Percentiles rank a stretch among this genome's conserved stretches.
These are phyloP conservation scores for Panthera uncia DNA, from an alignment of 2,113 vertebrate species.

Conservation along the genomic window DNA sequence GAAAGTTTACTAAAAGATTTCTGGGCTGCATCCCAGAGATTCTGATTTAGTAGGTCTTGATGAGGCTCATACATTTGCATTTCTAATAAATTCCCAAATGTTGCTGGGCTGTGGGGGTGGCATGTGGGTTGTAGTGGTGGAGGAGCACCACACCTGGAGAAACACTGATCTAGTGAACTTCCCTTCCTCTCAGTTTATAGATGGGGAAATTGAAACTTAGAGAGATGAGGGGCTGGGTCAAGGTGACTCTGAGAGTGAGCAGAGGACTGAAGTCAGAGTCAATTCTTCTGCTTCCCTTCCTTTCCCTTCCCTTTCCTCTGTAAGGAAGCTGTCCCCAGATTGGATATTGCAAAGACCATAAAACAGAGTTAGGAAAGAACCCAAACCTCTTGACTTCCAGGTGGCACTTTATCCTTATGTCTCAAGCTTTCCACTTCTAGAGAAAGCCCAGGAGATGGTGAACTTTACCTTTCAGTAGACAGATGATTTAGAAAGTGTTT, in stretches of 20 bases:
- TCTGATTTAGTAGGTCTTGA: background rate
- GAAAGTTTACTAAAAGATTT: background rate
- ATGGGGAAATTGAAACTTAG: background rate
- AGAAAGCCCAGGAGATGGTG: background rate
- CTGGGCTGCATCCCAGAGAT: background rate
- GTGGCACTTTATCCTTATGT: background rate
- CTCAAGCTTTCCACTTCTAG: background rate
- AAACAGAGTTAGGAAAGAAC: background rate
- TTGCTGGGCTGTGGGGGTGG: no score
- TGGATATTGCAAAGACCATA: background rate
- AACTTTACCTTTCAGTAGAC: background rate
- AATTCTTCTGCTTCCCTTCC: background rate
- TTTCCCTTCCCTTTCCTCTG: no score
- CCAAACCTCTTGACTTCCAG: background rate
- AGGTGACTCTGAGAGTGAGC: background rate
- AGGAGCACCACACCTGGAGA: background rate
- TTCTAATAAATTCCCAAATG: background rate
- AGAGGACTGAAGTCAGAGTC: background rate
- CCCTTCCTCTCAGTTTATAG: background rate
- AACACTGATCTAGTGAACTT: background rate
- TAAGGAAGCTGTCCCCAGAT: background rate
- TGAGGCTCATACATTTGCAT: background rate
- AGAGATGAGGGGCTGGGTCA: background rate
- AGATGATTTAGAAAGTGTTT: background rate
- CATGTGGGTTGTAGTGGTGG: background rate